These are phyloP conservation scores for Semnopithecus entellus DNA, from an alignment of 2,113 vertebrate species.

Conservation along the genomic window DNA sequence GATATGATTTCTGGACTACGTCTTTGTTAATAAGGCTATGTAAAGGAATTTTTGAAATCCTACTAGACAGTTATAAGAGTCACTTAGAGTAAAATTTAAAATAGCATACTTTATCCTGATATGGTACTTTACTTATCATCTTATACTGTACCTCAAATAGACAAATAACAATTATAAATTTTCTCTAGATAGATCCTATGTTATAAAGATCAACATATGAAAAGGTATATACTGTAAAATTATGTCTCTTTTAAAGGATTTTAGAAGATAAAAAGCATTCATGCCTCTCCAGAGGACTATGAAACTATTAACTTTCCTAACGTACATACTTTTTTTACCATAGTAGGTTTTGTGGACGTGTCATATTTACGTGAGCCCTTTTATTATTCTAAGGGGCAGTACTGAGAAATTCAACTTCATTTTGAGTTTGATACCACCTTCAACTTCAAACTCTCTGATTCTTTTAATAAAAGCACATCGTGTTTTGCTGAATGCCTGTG, in stretches of 20 bases:
- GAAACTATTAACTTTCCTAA: not conserved
- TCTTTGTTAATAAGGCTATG: not conserved
- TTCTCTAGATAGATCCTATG: not conserved
- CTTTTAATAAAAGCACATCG: slow-evolving; percentile 40
- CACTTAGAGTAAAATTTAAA: not conserved
- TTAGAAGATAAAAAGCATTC: not conserved
- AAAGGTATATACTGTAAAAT: not conserved
- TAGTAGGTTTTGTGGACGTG: not conserved
- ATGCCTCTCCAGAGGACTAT: not conserved
- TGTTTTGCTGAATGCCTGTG: slow-evolving; percentile 55
- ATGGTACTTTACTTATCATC: not conserved
- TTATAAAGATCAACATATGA: not conserved
- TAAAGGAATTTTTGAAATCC: not conserved
- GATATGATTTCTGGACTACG: not conserved
- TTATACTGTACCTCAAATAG: not conserved
- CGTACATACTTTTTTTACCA: not conserved
- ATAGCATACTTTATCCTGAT: not conserved
- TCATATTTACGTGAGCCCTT: not conserved
- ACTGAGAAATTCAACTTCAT: not conserved
- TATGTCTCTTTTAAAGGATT: not conserved
- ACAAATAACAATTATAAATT: not conserved
- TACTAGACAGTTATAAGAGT: not conserved
- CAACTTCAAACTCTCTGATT: not conserved
- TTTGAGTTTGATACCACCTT: slow-evolving; percentile 19
- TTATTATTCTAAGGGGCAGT: not conserved